These are phyloP conservation scores for Pogonophryne albipinna DNA, from an alignment of 2,797 vertebrate genomes.

Conservation along the genomic window DNA sequence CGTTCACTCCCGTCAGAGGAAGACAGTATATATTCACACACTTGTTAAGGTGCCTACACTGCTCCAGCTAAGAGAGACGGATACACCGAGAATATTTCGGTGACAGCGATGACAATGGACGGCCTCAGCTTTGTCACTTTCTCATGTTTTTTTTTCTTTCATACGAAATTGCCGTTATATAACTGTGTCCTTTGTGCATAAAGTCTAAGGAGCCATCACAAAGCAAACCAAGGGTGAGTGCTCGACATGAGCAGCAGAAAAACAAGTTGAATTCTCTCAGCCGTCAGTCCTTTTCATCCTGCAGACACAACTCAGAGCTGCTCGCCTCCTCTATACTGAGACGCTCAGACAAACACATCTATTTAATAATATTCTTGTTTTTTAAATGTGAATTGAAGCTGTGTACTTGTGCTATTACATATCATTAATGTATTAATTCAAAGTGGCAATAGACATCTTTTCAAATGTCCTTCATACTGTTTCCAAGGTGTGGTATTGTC, in stretches of 20 bases:
- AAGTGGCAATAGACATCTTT: background rate
- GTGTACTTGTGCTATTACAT: background rate
- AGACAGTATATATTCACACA: background rate
- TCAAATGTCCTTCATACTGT: background rate
- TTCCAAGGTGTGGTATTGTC: background rate
- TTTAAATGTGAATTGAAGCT: background rate
- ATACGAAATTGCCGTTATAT: conserved; percentile 55
- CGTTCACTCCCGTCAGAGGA: background rate
- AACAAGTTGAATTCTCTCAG: no score
- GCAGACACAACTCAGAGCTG: no score
- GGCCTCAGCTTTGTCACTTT: conserved; percentile 15
- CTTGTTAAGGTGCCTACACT: background rate
- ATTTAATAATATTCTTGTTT: background rate
- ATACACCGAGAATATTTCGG: background rate
- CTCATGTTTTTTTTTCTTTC: conserved; percentile 37
- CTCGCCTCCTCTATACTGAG: background rate
- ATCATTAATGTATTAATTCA: background rate
- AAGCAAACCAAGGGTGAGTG: conserved; percentile 63
- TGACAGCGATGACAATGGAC: conserved; percentile 20
- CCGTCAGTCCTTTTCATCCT: conserved; percentile 17
- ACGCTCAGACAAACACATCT: background rate
- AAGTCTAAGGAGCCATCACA: conserved; percentile 27
- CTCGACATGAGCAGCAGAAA: conserved; percentile 37
- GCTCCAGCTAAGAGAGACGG: background rate
- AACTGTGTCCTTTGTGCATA: conserved; percentile 38